Conservation (phyloP, 1,140 invertebrate species). For the Drosophila kepulauana region DNA sequence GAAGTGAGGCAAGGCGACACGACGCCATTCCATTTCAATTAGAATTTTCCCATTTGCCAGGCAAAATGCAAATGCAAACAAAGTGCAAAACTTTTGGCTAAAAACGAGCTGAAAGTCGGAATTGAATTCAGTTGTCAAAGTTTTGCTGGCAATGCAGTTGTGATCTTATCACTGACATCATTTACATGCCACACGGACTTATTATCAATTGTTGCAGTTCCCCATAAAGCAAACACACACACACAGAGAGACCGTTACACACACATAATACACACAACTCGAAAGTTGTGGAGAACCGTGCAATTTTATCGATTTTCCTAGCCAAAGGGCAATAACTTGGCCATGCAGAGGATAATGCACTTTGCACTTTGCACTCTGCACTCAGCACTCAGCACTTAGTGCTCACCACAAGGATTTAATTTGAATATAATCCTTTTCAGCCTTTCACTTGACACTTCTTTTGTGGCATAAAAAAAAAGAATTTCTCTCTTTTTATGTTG, state of each 20-base stretch:
- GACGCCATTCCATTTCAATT: constrained; percentile 63
- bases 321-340: constrained; percentile 81
- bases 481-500: constrained; percentile 6
- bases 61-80: constrained; percentile 37
- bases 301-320: constrained; percentile 77
- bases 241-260: constrained; percentile 1
- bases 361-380: constrained; percentile 71
- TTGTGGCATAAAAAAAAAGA: not conserved
- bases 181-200: constrained; percentile 27
- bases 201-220: constrained; percentile 78
- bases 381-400: not conserved
- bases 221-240: constrained; percentile 46
- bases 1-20: no score
- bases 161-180: constrained; percentile 61
- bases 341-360: constrained; percentile 78
- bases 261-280: not conserved
- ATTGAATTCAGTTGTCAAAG: constrained; percentile 55
- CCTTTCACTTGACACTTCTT: constrained; percentile 14
- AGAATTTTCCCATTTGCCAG: constrained; percentile 37
- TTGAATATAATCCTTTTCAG: constrained; percentile 3
- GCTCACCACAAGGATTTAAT: constrained; percentile 27
- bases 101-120: constrained; percentile 17
- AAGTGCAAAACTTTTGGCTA: constrained; percentile 41
- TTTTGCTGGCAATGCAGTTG: constrained; percentile 59
- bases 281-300: constrained; percentile 35